Percentiles rank a stretch among this genome's conserved stretches.
Conservation (phyloP, 2,888 invertebrate genomes). For the Lithophane semibrunnea region DNA sequence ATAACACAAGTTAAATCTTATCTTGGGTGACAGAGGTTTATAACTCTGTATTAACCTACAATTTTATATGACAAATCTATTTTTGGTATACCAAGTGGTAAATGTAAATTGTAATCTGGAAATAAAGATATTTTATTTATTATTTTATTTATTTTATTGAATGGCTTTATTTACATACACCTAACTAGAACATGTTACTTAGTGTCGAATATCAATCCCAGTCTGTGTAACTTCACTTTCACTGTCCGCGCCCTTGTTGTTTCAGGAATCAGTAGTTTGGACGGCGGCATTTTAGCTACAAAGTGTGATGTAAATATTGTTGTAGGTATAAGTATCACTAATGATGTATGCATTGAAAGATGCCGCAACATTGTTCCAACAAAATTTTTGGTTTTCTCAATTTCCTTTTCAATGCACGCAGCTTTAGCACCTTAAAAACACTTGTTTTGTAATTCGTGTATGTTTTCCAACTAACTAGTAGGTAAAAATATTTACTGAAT, state of each 20-base stretch:
- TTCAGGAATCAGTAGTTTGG: neutral
- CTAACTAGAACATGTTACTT: slow-evolving; percentile 8
- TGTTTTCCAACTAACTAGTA: neutral
- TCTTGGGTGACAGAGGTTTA: too few relatives aligned
- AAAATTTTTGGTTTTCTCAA: neutral
- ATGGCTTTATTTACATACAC: neutral
- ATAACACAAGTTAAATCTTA: too few relatives aligned
- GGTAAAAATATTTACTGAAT: too few relatives aligned
- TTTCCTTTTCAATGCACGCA: neutral
- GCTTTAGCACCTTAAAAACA: neutral
- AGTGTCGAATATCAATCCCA: slow-evolving; percentile 2
- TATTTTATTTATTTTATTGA: too few relatives aligned
- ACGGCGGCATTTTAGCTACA: neutral
- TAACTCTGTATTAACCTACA: too few relatives aligned
- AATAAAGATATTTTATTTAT: too few relatives aligned
- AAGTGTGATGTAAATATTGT: neutral
- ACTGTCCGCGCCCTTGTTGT: neutral
- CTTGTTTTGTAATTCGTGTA: neutral
- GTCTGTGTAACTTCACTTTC: slow-evolving; percentile 22
- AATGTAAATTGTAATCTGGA: too few relatives aligned
- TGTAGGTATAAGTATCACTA: neutral
- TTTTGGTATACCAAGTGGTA: too few relatives aligned
- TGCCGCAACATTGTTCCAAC: neutral
- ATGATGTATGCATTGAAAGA: neutral
- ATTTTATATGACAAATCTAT: too few relatives aligned